phyloP scores from a whole-genome alignment of 92 coral and sea anemone species.

The Siderastrea radians region DNA sequence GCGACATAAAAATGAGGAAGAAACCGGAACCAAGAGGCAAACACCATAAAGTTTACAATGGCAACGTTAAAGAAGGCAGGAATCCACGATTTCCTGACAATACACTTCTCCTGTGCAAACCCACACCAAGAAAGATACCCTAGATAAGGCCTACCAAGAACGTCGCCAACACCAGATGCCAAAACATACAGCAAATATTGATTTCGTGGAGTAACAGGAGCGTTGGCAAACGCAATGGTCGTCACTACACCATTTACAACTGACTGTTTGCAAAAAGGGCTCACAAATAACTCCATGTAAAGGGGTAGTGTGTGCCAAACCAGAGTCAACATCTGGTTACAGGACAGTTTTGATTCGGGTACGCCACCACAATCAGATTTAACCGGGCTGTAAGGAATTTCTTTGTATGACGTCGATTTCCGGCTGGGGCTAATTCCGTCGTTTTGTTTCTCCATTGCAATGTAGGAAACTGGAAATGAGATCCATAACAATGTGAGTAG shows the following conservation, averaged over 20 bases:
- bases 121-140: not conserved
- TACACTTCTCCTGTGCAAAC: not conserved
- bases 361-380: not conserved
- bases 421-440: not conserved
- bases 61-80: not conserved
- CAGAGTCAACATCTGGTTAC: not conserved
- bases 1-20: not conserved
- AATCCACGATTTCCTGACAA: not conserved
- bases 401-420: not conserved
- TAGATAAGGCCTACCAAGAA: not conserved
- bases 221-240: not conserved
- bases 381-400: not conserved
- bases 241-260: not conserved
- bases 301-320: not conserved
- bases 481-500: not conserved
- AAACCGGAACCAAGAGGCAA: conserved; percentile 1
- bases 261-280: not conserved
- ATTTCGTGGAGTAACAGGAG: not conserved
- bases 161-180: not conserved
- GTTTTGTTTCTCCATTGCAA: not conserved
- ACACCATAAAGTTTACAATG: not conserved
- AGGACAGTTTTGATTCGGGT: not conserved
- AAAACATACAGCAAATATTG: not conserved
- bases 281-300: not conserved
- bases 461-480: not conserved